Evolutionary conservation across 2,888 invertebrate genomes (phyloP).

Genomic region (Stramonita haemastoma): DNA sequence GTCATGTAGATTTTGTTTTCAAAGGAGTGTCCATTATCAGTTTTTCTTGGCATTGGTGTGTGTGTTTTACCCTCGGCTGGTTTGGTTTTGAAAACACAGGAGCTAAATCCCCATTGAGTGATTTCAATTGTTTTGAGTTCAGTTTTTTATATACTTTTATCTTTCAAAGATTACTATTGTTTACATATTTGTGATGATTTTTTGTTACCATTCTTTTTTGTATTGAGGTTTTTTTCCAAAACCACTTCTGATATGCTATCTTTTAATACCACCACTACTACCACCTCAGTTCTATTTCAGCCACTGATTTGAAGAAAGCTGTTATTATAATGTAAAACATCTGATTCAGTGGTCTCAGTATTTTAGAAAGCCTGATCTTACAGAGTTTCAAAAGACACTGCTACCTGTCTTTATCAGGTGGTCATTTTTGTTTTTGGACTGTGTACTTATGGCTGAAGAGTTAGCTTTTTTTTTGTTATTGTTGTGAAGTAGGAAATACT

Average conservation of each 20-base stretch:
- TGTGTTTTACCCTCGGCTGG: background rate
- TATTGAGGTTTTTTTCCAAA: background rate
- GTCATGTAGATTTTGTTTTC: background rate
- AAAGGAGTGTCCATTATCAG: background rate
- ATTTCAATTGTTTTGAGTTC: background rate
- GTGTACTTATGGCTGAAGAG: background rate
- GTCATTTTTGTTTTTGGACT: background rate
- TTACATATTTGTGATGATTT: background rate
- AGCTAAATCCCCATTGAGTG: background rate
- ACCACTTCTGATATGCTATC: background rate
- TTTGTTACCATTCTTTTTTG: background rate
- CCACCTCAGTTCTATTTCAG: background rate
- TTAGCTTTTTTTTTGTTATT: background rate
- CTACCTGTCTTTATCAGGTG: background rate
- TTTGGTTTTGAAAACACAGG: background rate
- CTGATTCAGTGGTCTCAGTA: background rate
- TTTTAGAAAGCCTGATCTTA: background rate
- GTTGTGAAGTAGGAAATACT: background rate
- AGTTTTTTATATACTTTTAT: background rate
- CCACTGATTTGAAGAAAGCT: too few relatives aligned
- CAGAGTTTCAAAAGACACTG: background rate
- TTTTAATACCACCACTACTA: background rate
- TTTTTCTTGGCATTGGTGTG: background rate
- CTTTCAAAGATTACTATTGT: too few relatives aligned
- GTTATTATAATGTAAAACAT: background rate